Base-by-base conservation (phyloP, 1,140 invertebrate genomes). In the Magallana angulata region DNA sequence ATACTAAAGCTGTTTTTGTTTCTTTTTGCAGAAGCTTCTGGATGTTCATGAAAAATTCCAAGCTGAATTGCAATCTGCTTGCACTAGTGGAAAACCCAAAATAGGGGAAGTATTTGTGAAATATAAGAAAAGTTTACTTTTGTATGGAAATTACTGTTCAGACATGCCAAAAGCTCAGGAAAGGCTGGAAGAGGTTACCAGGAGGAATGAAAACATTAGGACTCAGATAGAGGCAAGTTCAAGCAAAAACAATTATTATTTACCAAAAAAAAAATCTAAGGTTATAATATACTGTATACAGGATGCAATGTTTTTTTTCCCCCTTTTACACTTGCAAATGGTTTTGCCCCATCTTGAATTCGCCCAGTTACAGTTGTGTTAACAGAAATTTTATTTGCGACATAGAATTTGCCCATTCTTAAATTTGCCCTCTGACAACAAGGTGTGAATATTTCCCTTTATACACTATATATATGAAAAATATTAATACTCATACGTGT, bases 61-160 rank as follows among this genome's bases (percentile, higher is more conserved):
- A 83, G 96, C 96, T 85, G 97, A 98, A 92, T 95, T 99, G 71
- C 95, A 96, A 12, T 96, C 97, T 92, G 97, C 97, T 4, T 96
- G 96, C 84, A 89, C 93, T 94, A 86, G 95, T 94, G n/a, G 95
- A 92, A 91, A 95, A 95, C 90, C 92, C 94, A 88, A 86, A 82
- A 88, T 92, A 80, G 89, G 90, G 86, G 93, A 93, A 18, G 90
- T 93, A 1, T 99, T 99, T 94, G 96, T 98, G 2, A 97, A 97
- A 88, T 98, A 97, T 96, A 97, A 98, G 91, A 97, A 98, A 92
- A 97, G 97, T 88, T 97, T 99, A 94, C 96, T 99, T 16, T 96
- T 99, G 76, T 99, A 99, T 94, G 98, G 98, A 14, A 97, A 98
- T 92, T 99, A 99, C 94, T 99, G 98, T 95, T 97, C 98, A 6